These are phyloP conservation scores for Macroteleia sp. DNA, from an alignment of 2,888 invertebrate genomes.

Conservation along the genomic window DNA sequence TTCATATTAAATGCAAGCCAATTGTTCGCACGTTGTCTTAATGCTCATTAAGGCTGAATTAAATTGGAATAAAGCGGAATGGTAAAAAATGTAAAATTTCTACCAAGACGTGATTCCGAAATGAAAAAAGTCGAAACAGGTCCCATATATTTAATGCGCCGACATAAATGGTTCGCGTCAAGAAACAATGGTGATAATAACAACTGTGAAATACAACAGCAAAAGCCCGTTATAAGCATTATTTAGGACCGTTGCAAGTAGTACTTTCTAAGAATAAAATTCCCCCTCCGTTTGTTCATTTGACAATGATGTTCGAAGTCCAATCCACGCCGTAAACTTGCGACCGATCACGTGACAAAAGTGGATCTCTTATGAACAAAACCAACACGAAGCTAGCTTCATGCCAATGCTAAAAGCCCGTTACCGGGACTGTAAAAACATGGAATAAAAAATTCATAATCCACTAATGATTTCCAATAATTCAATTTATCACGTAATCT, in stretches of 20 bases:
- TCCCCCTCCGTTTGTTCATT: constrained; percentile 5
- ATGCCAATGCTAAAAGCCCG: neutral
- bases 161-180: constrained; percentile 48
- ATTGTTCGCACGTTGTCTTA: too few species aligned
- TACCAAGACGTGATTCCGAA: neutral
- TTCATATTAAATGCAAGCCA: too few species aligned
- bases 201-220: constrained; percentile 42
- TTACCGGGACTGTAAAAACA: constrained; percentile 5
- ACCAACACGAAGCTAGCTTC: neutral
- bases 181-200: constrained; percentile 50
- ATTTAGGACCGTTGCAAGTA: constrained; percentile 40
- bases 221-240: constrained; percentile 44
- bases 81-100: neutral
- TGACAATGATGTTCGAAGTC: constrained; percentile 37
- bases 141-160: constrained; percentile 38
- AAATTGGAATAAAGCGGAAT: too few species aligned
- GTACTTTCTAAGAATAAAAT: constrained; percentile 52
- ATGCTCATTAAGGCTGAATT: constrained; percentile 13
- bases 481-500: constrained; percentile 54
- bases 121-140: constrained; percentile 18
- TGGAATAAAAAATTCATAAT: constrained; percentile 22
- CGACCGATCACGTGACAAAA: constrained; percentile 30
- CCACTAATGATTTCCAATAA: constrained; percentile 45
- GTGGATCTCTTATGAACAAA: constrained; percentile 27
- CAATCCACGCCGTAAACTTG: constrained; percentile 4